Evolutionary conservation across 2,113 vertebrate species (phyloP).

Genomic region (Pygoscelis antarcticus): DNA sequence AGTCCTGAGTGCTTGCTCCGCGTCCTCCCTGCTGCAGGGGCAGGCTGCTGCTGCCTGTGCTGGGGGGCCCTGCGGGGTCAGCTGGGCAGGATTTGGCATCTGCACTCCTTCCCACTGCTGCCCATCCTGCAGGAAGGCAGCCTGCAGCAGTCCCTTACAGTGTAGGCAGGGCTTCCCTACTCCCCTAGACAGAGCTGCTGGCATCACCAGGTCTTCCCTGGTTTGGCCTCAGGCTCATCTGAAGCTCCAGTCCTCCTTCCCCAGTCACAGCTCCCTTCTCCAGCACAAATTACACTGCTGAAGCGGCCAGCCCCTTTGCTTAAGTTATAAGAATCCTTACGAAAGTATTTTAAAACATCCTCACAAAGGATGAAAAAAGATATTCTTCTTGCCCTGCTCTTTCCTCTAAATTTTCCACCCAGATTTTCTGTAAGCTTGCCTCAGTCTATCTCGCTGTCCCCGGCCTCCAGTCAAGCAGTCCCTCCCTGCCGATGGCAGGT

Average conservation of each 20-base stretch:
- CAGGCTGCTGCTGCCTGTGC: background rate
- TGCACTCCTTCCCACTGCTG: background rate
- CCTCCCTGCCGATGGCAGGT: background rate
- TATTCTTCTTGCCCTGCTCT: background rate
- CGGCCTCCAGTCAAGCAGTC: background rate
- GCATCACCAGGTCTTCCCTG: background rate
- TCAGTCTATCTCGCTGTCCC: background rate
- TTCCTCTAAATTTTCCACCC: background rate
- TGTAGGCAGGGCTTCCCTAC: background rate
- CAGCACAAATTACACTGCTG: background rate
- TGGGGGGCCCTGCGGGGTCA: background rate
- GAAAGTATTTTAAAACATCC: background rate
- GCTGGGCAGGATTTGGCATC: background rate
- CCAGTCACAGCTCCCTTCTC: background rate
- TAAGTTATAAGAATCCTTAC: background rate
- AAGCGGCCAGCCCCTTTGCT: background rate
- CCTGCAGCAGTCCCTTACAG: background rate
- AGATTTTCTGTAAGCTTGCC: background rate
- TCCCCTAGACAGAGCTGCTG: background rate
- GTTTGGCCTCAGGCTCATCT: background rate
- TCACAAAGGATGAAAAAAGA: background rate
- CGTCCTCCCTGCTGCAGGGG: background rate
- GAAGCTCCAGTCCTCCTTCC: background rate
- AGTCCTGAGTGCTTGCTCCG: background rate
- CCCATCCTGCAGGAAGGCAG: background rate